Conservation (phyloP, 2,797 vertebrate species). For the Loris lydekkerianus region DNA sequence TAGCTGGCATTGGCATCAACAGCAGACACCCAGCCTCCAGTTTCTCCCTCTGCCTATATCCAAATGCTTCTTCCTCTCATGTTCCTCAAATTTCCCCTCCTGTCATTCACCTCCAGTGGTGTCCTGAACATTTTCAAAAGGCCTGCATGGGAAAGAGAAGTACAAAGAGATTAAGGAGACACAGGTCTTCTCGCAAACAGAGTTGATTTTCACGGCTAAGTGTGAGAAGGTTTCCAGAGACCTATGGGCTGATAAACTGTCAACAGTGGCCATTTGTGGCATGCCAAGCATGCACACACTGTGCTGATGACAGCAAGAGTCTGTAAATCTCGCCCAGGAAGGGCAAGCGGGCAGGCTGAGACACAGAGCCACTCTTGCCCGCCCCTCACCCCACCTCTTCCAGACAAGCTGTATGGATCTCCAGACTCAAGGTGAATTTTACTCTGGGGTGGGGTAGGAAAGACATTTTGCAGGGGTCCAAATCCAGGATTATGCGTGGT, state of each 20-base stretch:
- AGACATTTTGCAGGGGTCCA: not conserved
- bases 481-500: rapidly evolving
- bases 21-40: rapidly evolving
- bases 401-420: not conserved
- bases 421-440: not conserved
- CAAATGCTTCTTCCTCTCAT: not conserved
- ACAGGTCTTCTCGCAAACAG: not conserved
- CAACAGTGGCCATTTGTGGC: not conserved
- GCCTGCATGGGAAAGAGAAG: not conserved
- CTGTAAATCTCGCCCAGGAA: not conserved
- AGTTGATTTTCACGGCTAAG: too few relatives aligned
- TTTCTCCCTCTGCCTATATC: not conserved
- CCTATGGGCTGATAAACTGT: too few relatives aligned
- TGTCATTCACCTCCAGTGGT: not conserved
- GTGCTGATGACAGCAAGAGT: not conserved
- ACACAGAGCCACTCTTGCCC: not conserved
- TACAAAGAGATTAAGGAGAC: not conserved
- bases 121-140: not conserved
- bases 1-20: not conserved
- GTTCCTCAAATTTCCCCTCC: not conserved
- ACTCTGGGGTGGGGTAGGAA: not conserved
- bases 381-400: not conserved
- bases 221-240: not conserved
- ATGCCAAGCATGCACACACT: not conserved
- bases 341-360: not conserved